Conservation (phyloP, 1,140 invertebrate species). For the Orius insidiosus region DNA sequence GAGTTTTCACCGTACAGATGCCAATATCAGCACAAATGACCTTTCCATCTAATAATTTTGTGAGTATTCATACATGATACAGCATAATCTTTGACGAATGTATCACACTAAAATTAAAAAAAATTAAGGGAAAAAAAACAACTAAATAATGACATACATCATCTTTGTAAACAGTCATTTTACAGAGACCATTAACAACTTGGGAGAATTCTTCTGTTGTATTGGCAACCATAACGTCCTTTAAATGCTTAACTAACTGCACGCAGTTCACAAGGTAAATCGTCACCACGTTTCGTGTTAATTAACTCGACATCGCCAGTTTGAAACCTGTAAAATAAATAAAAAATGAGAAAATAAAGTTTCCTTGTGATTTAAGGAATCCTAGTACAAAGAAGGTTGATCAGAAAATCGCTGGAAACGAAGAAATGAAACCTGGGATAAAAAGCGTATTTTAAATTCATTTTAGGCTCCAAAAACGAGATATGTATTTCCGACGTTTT, state of each 20-base stretch:
- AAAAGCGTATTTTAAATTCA: too few species aligned
- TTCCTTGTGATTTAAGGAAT: too few species aligned
- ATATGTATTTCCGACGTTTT: too few species aligned
- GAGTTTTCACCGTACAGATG: constrained; percentile 36
- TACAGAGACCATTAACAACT: constrained; percentile 41
- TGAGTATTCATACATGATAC: constrained; percentile 52
- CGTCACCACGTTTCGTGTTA: constrained; percentile 29
- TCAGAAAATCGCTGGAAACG: too few species aligned
- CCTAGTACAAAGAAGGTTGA: background rate
- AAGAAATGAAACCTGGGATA: too few species aligned
- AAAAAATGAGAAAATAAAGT: constrained; percentile 8
- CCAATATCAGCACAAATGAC: constrained; percentile 48
- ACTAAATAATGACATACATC: constrained; percentile 27
- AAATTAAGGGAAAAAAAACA: background rate
- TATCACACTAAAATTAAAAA: constrained; percentile 30
- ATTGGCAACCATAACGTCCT: constrained; percentile 64
- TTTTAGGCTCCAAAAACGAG: too few species aligned
- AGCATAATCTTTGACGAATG: constrained; percentile 62
- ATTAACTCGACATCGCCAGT: background rate
- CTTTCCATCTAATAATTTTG: constrained; percentile 46
- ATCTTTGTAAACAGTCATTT: constrained; percentile 17
- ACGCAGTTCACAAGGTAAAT: constrained; percentile 69
- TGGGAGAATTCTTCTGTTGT: constrained; percentile 72
- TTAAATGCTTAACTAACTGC: constrained; percentile 58
- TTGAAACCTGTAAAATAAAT: background rate